Evolutionary conservation across 1,140 invertebrate species (phyloP).

Genomic region (Brachionus calyciflorus): DNA sequence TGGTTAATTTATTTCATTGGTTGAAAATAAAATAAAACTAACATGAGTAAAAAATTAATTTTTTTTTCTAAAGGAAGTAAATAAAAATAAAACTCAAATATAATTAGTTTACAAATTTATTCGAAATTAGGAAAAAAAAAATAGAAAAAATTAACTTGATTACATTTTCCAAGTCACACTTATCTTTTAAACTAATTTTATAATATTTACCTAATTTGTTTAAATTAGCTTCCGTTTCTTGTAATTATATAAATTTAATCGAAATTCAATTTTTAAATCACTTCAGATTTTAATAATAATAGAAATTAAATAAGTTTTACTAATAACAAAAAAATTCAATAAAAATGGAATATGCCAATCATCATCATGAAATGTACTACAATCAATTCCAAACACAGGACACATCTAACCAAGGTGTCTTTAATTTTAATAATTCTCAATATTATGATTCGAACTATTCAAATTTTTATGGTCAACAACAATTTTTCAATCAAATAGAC

Average conservation of each 20-base stretch:
- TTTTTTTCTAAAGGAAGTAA: conserved; percentile 7
- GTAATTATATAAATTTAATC: too few species aligned
- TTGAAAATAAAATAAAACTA: neutral
- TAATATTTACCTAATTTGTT: conserved; percentile 9
- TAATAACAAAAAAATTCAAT: too few species aligned
- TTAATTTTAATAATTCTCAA: conserved; percentile 4
- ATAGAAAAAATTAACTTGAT: too few species aligned
- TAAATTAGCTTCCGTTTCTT: neutral
- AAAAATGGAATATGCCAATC: conserved; percentile 15
- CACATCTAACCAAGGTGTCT: neutral
- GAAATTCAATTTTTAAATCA: too few species aligned
- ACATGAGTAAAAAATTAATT: neutral
- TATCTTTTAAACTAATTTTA: neutral
- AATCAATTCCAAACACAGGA: conserved; percentile 3
- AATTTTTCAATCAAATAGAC: neutral
- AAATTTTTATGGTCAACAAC: neutral
- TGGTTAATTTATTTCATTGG: conserved; percentile 5
- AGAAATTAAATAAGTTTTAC: too few species aligned
- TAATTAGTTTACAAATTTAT: conserved; percentile 27
- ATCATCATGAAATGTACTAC: conserved; percentile 40
- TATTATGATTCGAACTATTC: neutral
- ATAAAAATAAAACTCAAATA: conserved; percentile 16
- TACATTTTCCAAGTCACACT: conserved; percentile 36
- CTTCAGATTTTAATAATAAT: too few species aligned
- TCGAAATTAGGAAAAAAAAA: neutral